Evolutionary conservation across 2,888 invertebrate species (phyloP), one percentile per base, ranked within the genome.

Genomic region (Drosophila neonasuta): DNA sequence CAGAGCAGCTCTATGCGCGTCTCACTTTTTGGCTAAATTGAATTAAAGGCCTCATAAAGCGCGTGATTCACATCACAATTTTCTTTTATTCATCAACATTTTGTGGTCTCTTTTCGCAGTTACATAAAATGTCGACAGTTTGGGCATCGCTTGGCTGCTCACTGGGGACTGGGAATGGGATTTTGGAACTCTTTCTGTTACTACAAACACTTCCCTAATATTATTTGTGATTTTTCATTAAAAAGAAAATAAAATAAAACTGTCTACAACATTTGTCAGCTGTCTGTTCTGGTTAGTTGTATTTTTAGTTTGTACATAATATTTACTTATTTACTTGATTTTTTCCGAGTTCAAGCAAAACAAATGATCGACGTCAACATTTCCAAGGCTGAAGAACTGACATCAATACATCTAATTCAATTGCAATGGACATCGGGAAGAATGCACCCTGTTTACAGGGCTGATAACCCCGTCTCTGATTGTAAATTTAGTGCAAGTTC

Each of bases 41-140:
- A 78, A 78, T 78, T 74, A 80, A 78, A 68, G 49, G 66, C 68
- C 71, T 74, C 75, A 78, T 78, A 63, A 78, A 67, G 55, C 68
- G 58, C 66, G 61, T 56, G 57, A 71, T 61, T 63, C 64, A 62
- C 42, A 48, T 46, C 41, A 50, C 11, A 42, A 67, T 15, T 54
- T 44, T 48, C 39, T 41, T 55, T 34, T 42, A 11, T 34, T 39
- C 46, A 39, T 52, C 60, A 56, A 44, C 49, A 62, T 60, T 36
- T 57, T 73, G 48, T 73, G 48, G 57, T 46, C 24, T 59, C 52
- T 45, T 71, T 58, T 68, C 46, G 11, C 7, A 39, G 65, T 75
- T 75, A 77, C 69, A 74, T 75, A 65, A 80, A 65, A 48, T 57
- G 70, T 73, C 79, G 67, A 57, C 68, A 69, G 56, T 50, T 62